Evolutionary conservation across 2,797 vertebrate species (phyloP).

Genomic region (Sebastes elongatus): DNA sequence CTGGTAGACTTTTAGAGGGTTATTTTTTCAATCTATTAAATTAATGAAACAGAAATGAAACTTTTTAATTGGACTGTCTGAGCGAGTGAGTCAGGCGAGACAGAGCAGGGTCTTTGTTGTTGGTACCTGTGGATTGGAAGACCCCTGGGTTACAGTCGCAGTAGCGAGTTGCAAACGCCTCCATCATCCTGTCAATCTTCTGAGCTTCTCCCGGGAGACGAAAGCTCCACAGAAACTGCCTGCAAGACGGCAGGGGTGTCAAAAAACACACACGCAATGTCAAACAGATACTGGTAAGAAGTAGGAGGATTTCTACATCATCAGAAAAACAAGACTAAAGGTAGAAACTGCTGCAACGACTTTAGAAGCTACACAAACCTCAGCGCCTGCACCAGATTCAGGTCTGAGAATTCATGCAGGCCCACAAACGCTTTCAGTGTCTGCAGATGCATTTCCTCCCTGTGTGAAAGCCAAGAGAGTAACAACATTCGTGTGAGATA

Average conservation of each 20-base stretch:
- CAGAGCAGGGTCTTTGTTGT: neutral
- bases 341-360: neutral
- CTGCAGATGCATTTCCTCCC: slow-evolving; percentile 87
- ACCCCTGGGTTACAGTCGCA: slow-evolving; percentile 90
- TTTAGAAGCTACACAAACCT: slow-evolving; percentile 79
- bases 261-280: neutral
- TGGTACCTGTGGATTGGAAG: slow-evolving; percentile 91
- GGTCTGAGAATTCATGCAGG: slow-evolving; percentile 92
- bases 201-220: slow-evolving; percentile 94
- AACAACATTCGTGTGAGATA: neutral
- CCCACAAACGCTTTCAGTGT: slow-evolving; percentile 90
- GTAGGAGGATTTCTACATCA: neutral
- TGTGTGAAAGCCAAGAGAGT: slow-evolving; percentile 41
- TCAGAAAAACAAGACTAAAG: neutral
- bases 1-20: neutral
- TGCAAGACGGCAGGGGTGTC: slow-evolving; percentile 41
- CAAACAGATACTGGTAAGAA: neutral
- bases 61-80: slow-evolving; percentile 17
- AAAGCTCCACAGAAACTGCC: slow-evolving; percentile 97
- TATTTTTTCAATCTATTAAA: neutral
- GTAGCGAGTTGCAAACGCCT: slow-evolving; percentile 91
- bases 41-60: neutral
- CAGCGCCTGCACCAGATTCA: slow-evolving; percentile 94
- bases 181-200: slow-evolving; percentile 99
- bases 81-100: neutral